Percentiles rank a stretch among this genome's conserved stretches.
Evolutionary conservation across 2,888 invertebrate genomes (phyloP).

Genomic region (Xylophagus ater): DNA sequence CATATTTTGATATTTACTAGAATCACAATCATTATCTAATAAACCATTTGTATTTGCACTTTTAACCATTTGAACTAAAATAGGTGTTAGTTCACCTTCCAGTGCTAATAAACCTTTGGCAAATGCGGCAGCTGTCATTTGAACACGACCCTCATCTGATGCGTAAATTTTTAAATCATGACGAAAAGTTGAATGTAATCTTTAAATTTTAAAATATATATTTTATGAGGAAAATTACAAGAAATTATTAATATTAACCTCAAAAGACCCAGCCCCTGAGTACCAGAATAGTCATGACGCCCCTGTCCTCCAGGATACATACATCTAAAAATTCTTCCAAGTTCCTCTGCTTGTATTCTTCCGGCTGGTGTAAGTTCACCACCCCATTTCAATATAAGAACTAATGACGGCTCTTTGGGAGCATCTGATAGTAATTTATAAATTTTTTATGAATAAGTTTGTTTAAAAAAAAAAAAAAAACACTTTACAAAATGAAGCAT

Average conservation of each 20-base stretch:
- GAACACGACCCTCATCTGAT: constrained; percentile 97
- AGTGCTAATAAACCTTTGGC: constrained; percentile 94
- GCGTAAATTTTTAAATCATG: constrained; percentile 99
- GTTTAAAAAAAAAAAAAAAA: constrained; percentile 10
- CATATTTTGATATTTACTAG: constrained; percentile 88
- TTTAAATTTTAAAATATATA: constrained; percentile 19
- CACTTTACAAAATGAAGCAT: too few species aligned
- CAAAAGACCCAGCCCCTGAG: constrained; percentile 90
- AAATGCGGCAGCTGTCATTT: constrained; percentile 99
- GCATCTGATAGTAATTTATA: constrained; percentile 51
- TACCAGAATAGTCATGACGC: constrained; percentile 80
- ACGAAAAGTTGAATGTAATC: constrained; percentile 93
- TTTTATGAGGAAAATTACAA: background rate
- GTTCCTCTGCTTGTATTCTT: constrained; percentile 91
- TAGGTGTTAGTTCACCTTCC: constrained; percentile 97
- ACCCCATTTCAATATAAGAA: constrained; percentile 98
- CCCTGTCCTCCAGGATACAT: constrained; percentile 99
- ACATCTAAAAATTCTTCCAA: constrained; percentile 96
- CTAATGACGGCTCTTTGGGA: constrained; percentile 84
- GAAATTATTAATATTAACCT: constrained; percentile 35
- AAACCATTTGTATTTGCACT: constrained; percentile 98
- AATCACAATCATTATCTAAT: constrained; percentile 96
- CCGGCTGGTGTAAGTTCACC: constrained; percentile 98
- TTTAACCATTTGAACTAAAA: constrained; percentile 99
- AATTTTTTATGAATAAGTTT: constrained; percentile 8